Evolutionary conservation across 2,888 invertebrate genomes (phyloP), one percentile per base, ranked within the genome.

Genomic region (Lasioglossum zephyrum): DNA sequence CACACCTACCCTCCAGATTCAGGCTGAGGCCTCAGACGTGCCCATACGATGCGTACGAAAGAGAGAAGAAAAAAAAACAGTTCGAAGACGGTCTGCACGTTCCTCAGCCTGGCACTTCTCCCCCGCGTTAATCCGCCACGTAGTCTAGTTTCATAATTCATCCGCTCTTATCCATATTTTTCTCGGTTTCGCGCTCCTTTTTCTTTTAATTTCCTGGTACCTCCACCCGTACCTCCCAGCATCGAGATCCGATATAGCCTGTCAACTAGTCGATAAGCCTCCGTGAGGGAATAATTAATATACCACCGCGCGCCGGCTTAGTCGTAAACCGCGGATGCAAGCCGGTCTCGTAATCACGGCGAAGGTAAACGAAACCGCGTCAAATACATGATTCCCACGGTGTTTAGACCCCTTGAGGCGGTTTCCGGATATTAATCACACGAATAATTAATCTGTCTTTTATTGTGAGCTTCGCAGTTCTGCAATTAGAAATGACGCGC

Each of bases 1-100:
- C 91, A 92, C 83, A 81, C 82, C 83, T 82, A 83, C 91, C 92
- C 91, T 92, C 90, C 88, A 92, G 91, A 80, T 91, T 92, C 88
- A 82, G 86, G 88, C 85, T 88, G 83, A 79, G 89, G 89, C 89
- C 87, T 85, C 90, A 91, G 89, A 92, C 92, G 90, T 91, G 91
- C 87, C 88, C 88, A 73, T 87, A 53, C 72, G 63, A 85, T 85
- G 86, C 86, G 86, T 85, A 36, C 31, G 4, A 26, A 72, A 53
- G n/a, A 31, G 31, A 44, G 69, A 47, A 16, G 47, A 16, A 63
- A n/a, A 77, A 78, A 75, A 57, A 53, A 39, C 76, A 74, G 70
- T 26, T 66, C 41, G 60, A 79, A 82, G 86, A 85, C 77, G 81
- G 75, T 81, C 77, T 70, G 76, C 79, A 57, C 77, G 76, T 83